Base-by-base conservation (phyloP, 2,797 vertebrate species). In the Aulostomus chinensis region DNA sequence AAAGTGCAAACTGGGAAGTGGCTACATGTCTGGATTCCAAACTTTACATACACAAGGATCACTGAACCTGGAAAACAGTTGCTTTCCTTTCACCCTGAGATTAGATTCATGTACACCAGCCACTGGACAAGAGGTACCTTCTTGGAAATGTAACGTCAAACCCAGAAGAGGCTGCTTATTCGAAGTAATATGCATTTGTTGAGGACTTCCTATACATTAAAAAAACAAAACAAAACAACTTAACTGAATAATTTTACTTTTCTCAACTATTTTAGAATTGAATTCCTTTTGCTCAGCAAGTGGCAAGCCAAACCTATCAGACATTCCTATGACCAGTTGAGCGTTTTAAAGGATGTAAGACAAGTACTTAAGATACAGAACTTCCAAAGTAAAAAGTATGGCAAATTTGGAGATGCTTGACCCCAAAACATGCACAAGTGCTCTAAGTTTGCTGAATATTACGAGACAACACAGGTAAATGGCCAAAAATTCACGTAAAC, bases 41-140 rank as follows among this genome's bases (percentile, higher is more conserved):
- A 9, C n/a, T n/a, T n/a, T n/a, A n/a, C n/a, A n/a, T n/a, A 38
- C 15, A 53, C 4, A 20, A 46, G 21, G n/a, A 56, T 45, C 10
- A 41, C 20, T 64, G 58, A 42, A 66, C 11, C 58, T 46, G 41
- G 47, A 57, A 16, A 15, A 25, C 12, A 40, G 33, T 14, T 14
- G 1, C 18, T 64, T 66, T 54, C 8, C 45, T 39, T 61, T 56
- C 40, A 60, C 80, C 78, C 80, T 84, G 76, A 85, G 79, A 78
- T 57, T 33, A 33, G 6, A 58, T 21, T 3, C 3, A 21, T 3
- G 20, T 3, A 3, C 3, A 28, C 9, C 26, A 5, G 7, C 20
- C 40, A 29, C 34, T 33, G 17, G 24, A 33, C 22, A 41, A 17
- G 2, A 29, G 48, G 26, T 20, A 45, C 22, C 36, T 28, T 12